Evolutionary conservation across 2,888 invertebrate genomes (phyloP), one percentile per base, ranked within the genome.

Genomic region (Phalera bucephala): DNA sequence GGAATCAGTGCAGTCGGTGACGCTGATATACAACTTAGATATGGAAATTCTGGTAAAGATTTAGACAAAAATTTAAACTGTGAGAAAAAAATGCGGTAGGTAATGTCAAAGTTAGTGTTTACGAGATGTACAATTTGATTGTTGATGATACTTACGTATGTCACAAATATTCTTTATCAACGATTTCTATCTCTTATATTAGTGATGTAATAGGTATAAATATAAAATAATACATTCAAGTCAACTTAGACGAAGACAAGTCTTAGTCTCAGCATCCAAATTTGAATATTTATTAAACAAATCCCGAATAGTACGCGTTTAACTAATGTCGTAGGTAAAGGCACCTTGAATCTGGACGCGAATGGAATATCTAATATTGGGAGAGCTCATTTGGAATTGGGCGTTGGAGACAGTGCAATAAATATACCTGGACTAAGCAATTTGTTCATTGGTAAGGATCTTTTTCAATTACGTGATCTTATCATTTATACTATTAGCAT

Each of bases 291-390:
- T 7, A 34, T 33, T 19, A 33, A 33, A 26, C 4, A 21, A 8
- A 14, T 17, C n/a, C 28, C 11, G n/a, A n/a, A n/a, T 13, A 29
- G 14, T 21, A 14, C 12, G 9, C 22, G 7, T 14, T 27, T 10
- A 11, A 10, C 11, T 17, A 6, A 11, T 29, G 10, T 2, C 8
- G 3, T n/a, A 29, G 29, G 77, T n/a, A 82, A 71, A 46, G 66
- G 64, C 14, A 52, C 53, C 23, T 58, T 85, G 44, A 75, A 71
- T 49, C 36, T 86, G 31, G 72, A 81, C 45, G 72, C 79, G 10
- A 55, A 61, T 5, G 85, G 86, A 49, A 78, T 86, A 60, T 82
- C 84, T 22, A 84, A 85, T 59, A 58, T 86, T 45, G 86, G 86
- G 0, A 73, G 67, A 58, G 69, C 72, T 14, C 67, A 64, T 13